phyloP scores from a whole-genome alignment of 1,140 invertebrate species.

The Drosophila parvula region DNA sequence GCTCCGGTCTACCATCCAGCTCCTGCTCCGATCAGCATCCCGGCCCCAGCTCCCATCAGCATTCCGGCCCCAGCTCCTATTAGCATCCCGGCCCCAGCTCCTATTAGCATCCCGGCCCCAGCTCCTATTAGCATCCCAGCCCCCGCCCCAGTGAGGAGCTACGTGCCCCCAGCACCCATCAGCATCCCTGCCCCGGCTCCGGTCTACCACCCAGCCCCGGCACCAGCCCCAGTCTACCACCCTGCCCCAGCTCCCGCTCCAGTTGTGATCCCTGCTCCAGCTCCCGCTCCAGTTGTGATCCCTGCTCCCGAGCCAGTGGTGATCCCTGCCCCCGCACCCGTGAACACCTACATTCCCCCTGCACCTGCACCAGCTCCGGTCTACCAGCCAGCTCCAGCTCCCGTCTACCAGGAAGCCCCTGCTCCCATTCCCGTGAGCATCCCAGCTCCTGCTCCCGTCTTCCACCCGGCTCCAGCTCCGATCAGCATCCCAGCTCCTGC shows the following conservation, averaged over 20 bases:
- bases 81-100: no score
- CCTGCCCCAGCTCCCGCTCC: slow-evolving; percentile 12
- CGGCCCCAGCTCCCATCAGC: slow-evolving; percentile 31
- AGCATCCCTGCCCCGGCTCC: slow-evolving; percentile 41
- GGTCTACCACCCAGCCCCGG: slow-evolving; percentile 30
- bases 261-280: slow-evolving; percentile 22
- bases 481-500: slow-evolving; percentile 5
- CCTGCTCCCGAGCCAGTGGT: neutral
- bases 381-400: slow-evolving; percentile 3
- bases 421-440: slow-evolving; percentile 31
- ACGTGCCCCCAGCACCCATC: slow-evolving; percentile 17
- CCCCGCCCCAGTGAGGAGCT: slow-evolving; percentile 29
- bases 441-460: slow-evolving; percentile 32
- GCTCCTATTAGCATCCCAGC: slow-evolving; percentile 23
- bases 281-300: slow-evolving; percentile 10
- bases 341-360: neutral
- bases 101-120: slow-evolving; percentile 19
- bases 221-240: slow-evolving; percentile 7
- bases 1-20: slow-evolving; percentile 32
- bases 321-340: slow-evolving; percentile 15
- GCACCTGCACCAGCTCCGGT: neutral
- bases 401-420: slow-evolving; percentile 24
- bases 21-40: slow-evolving; percentile 13
- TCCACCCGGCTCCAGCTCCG: slow-evolving; percentile 28
- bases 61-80: slow-evolving; percentile 25